Evolutionary conservation across 2,888 invertebrate genomes (phyloP).

Genomic region (Drosophila paranaensis): DNA sequence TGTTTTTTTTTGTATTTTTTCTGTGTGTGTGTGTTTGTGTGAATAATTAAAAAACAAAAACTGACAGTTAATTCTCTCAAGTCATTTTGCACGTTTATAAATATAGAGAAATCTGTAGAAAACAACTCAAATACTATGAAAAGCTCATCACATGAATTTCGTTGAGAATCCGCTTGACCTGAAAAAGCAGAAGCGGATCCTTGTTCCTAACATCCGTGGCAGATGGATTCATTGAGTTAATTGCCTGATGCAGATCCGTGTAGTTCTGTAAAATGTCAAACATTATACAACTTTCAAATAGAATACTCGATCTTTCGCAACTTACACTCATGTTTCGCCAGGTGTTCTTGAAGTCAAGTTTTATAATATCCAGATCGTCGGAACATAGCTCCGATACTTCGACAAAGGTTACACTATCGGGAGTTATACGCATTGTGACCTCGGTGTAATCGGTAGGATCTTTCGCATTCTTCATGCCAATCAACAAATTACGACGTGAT

Average conservation of each 20-base stretch:
- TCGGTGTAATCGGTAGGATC: conserved; percentile 62
- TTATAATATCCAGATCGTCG: conserved; percentile 66
- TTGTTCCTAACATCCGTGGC: conserved; percentile 61
- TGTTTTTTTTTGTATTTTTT: conserved; percentile 3
- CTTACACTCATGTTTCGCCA: conserved; percentile 81
- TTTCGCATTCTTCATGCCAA: conserved; percentile 67
- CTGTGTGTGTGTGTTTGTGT: background rate
- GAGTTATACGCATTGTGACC: conserved; percentile 70
- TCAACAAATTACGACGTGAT: conserved; percentile 71
- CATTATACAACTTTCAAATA: background rate
- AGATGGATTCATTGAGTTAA: conserved; percentile 65
- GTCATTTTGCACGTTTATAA: conserved; percentile 20
- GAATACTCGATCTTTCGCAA: background rate
- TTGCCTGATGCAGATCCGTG: conserved; percentile 79
- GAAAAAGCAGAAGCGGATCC: conserved; percentile 61
- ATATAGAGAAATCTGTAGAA: background rate
- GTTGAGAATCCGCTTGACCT: conserved; percentile 63
- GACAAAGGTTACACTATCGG: conserved; percentile 79
- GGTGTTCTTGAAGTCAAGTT: conserved; percentile 71
- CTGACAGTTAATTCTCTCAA: conserved; percentile 28
- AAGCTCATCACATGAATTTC: conserved; percentile 69
- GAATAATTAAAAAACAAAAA: background rate
- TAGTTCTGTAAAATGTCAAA: conserved; percentile 52
- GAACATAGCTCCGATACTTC: conserved; percentile 78
- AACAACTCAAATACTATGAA: conserved; percentile 53